A percentile compares a stretch with the other conserved stretches of the same genome.
These are phyloP conservation scores for Drosophila demipolita DNA, from an alignment of 2,888 invertebrate species.

Conservation along the genomic window DNA sequence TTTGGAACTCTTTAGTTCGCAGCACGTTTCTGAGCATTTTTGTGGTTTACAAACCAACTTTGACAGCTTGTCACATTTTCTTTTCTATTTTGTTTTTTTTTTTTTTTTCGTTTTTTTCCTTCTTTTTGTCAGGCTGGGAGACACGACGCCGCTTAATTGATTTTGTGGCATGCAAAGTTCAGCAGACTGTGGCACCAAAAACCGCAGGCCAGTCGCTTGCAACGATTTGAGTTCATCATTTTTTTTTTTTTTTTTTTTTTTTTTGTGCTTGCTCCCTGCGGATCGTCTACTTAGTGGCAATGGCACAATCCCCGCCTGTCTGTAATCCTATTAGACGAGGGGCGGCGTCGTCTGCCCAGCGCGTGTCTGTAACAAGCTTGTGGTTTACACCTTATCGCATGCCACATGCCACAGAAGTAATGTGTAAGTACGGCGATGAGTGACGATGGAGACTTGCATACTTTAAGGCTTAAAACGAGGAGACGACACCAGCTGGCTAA, in stretches of 20 bases:
- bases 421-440: constrained; percentile 32
- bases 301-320: constrained; percentile 33
- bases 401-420: constrained; percentile 23
- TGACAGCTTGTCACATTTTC: constrained; percentile 56
- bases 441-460: constrained; percentile 7
- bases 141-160: constrained; percentile 67
- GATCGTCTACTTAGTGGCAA: constrained; percentile 55
- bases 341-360: constrained; percentile 1
- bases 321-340: constrained; percentile 72
- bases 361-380: constrained; percentile 56
- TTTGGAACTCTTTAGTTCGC: neutral
- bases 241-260: constrained; percentile 38
- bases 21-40: neutral
- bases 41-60: constrained; percentile 52
- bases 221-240: constrained; percentile 57
- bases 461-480: constrained; percentile 47
- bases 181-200: constrained; percentile 43
- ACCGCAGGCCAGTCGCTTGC: constrained; percentile 62
- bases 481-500: constrained; percentile 17
- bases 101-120: no score
- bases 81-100: neutral
- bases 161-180: constrained; percentile 72
- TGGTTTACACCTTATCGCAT: constrained; percentile 57
- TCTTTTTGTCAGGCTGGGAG: constrained; percentile 19
- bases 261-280: constrained; percentile 8